Base-by-base conservation (phyloP, 1,140 invertebrate genomes). In the Atta texana region DNA sequence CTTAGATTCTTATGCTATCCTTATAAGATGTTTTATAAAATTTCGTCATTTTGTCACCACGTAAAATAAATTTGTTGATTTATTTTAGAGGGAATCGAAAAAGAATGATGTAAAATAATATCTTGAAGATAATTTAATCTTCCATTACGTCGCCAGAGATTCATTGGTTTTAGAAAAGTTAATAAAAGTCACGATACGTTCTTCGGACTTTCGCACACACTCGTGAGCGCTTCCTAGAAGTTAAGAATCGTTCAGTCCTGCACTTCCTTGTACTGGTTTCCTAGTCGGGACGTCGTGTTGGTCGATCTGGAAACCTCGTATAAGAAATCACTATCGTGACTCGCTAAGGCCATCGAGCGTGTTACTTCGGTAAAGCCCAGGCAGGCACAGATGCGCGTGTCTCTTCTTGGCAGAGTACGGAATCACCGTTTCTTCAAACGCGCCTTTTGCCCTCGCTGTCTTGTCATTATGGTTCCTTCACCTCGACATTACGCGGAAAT, bases 191-290 rank as follows among this genome's bases (percentile, higher is more conserved):
- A 69, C 85, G 61, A 90, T 66, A 74, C 44, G 64, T 90, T 87
- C 78, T 34, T 12, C 31, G 61, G 78, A 85, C 82, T 86, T 39
- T 84, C 64, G 49, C 75, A 77, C 77, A 87, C 87, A 84, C 44
- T 76, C 80, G 21, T 57, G 68, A 74, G 61, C 34, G 69, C 84
- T 93, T 93, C 91, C 86, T 78, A 90, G 90, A 91, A 92, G 86
- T 68, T 85, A 74, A 51, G 64, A 53, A 69, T 87, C 76, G 88
- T 85, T 76, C 87, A 89, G 88, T 87, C 76, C 64, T 44, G 66
- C 68, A 88, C 75, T 91, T 91, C 90, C 87, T 88, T 88, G 82
- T 91, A 93, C 92, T 88, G 91, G 92, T 93, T 93, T 92, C 91
- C 91, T 88, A 91, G 85, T 91, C 85, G 74, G 90, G 90, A 91